Evolutionary conservation across 2,888 invertebrate genomes (phyloP).

Genomic region (Erebia epiphron): DNA sequence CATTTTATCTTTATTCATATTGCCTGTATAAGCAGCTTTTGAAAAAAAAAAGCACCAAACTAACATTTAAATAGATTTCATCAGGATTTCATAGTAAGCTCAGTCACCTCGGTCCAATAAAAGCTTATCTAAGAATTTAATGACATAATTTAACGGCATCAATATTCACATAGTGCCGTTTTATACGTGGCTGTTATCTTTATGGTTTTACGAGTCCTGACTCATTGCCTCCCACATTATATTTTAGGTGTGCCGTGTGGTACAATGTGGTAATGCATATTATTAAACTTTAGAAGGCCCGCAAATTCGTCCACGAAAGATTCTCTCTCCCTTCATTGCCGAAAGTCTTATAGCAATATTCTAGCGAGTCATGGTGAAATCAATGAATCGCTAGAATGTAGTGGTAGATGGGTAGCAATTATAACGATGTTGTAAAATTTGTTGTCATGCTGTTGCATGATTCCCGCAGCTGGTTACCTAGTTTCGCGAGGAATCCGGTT

Average conservation of each 20-base stretch:
- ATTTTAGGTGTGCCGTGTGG: not conserved
- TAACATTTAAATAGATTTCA: not conserved
- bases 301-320: not conserved
- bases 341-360: not conserved
- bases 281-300: not conserved
- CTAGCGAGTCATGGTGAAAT: not conserved
- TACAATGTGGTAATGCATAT: not conserved
- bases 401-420: too few species aligned
- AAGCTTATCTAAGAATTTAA: constrained; percentile 11
- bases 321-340: too few species aligned
- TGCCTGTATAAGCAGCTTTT: too few species aligned
- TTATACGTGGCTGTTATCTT: constrained; percentile 11
- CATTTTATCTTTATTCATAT: too few species aligned
- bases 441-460: too few species aligned
- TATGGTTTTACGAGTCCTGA: constrained; percentile 12
- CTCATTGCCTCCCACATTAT: constrained; percentile 3
- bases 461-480: too few species aligned
- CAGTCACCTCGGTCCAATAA: not conserved
- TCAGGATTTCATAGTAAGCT: not conserved
- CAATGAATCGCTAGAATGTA: too few species aligned
- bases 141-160: constrained; percentile 9
- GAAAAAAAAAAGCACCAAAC: not conserved
- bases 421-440: too few species aligned
- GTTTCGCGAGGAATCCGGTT: too few species aligned
- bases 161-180: constrained; percentile 5